Conservation (phyloP, 2,113 vertebrate genomes). For the Falcunculus frontatus region DNA sequence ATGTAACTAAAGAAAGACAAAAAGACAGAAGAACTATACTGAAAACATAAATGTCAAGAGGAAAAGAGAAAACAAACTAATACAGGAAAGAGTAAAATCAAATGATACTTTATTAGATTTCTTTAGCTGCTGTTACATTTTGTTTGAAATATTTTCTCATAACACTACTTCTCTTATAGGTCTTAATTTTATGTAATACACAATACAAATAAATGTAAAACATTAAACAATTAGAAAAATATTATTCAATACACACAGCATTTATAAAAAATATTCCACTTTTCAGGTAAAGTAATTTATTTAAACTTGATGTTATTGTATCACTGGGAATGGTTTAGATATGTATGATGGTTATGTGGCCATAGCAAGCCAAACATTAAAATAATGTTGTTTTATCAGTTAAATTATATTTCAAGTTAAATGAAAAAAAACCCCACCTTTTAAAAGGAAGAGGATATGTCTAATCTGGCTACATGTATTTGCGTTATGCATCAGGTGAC, state of each 20-base stretch:
- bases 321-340: background rate
- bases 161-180: background rate
- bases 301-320: background rate
- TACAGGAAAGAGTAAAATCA: background rate
- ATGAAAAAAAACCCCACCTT: background rate
- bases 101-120: background rate
- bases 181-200: background rate
- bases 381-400: background rate
- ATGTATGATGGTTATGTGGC: fast-evolving
- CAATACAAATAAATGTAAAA: background rate
- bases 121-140: background rate
- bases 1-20: background rate
- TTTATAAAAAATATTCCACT: background rate
- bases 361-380: background rate
- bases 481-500: background rate
- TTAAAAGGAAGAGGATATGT: background rate
- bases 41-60: background rate
- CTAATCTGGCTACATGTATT: background rate
- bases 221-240: background rate
- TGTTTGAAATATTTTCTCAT: background rate
- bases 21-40: background rate
- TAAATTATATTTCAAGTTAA: background rate
- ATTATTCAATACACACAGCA: background rate
- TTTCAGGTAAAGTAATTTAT: background rate
- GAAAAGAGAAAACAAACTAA: background rate